Evolutionary conservation across 2,113 vertebrate genomes (phyloP), one percentile per base, ranked within the genome.

Genomic region (Motacilla alba): DNA sequence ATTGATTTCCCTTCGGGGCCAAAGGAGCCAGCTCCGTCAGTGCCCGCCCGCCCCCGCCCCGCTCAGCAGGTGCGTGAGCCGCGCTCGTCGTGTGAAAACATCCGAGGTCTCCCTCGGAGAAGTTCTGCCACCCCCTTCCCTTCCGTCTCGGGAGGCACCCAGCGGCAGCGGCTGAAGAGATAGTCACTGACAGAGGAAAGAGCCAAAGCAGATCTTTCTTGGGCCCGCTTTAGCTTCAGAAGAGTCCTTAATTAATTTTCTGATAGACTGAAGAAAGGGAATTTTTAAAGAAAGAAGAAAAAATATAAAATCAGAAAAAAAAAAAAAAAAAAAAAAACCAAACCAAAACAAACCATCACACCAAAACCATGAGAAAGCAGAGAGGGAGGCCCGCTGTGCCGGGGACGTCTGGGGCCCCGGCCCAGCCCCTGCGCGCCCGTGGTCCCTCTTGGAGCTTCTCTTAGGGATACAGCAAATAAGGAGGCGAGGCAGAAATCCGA

Each of bases 11-110:
- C 86, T 76, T 74, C 68, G 8, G 85, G 79, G 85, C 75, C 60
- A 49, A 79, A 84, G 6, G n/a, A 23, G 47, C 5, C 17, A 14
- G 50, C 53, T 39, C 58, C 17, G 13, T 50, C 79, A 37, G 15
- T 55, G 64, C 64, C 56, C 39, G 49, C 53, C 23, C 30, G 30
- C 63, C 62, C 27, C 80, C 58, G 55, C 47, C 63, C 76, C 30
- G 73, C 82, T 87, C 89, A 39, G 92, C 90, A 85, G 96, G 82
- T 93, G 82, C 62, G 44, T n/a, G 85, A 76, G 70, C 53, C 8
- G 11, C 23, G 1, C 39, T 81, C 39, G 2, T 2, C 27, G 8
- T 79, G 92, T 63, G 82, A 35, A 90, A 80, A 53, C 47, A 94
- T 56, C 37, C 67, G 18, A 12, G 31, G 30, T 13, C 30, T 55